Evolutionary conservation across 2,797 vertebrate species (phyloP), one percentile per base, ranked within the genome.

Genomic region (Sebastes kiyomatsui): DNA sequence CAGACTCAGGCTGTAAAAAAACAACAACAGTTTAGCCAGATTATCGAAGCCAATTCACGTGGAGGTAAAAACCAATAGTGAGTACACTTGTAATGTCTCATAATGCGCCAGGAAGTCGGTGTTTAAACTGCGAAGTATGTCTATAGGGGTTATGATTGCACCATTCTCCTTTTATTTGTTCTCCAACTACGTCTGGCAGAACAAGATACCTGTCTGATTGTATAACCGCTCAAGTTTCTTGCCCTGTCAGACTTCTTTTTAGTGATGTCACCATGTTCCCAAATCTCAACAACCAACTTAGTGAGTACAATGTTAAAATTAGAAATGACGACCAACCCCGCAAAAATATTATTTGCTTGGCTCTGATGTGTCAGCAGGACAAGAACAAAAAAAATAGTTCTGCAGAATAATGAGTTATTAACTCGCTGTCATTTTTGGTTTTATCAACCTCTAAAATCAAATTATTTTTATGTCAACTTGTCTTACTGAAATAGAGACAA

Each of bases 131-230:
- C 2, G 3, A 13, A 10, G 3, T 3, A 32, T 42, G 32, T 16
- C 13, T 38, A 38, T 38, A 46, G 0, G 0, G 38, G 38, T 46
- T 46, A 46, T 46, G 14, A 18, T 46, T 46, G 2, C 14, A 46
- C 38, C 38, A 18, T 42, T 42, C 14, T 14, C 38, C 38, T 42
- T 42, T 42, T 16, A 14, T 18, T 18, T 46, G 42, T 46, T 46
- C 42, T 46, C 42, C 27, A 55, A 18, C 20, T 11, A 42, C 3
- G 1, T 6, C 4, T 6, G 2, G 6, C 22, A 46, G 6, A 14
- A 38, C 13, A 38, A 38, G 35, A 38, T 0, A 13, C 14, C 9
- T 13, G 55, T 23, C 22, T 20, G 20, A 68, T 8, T 14, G 18
- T 22, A 7, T 28, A 6, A n/a, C 28, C 5, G n/a, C 46, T 65